A percentile compares a stretch with the other conserved stretches of the same genome.
Evolutionary conservation across 2,797 vertebrate species (phyloP).

Genomic region (Myotis planiceps): DNA sequence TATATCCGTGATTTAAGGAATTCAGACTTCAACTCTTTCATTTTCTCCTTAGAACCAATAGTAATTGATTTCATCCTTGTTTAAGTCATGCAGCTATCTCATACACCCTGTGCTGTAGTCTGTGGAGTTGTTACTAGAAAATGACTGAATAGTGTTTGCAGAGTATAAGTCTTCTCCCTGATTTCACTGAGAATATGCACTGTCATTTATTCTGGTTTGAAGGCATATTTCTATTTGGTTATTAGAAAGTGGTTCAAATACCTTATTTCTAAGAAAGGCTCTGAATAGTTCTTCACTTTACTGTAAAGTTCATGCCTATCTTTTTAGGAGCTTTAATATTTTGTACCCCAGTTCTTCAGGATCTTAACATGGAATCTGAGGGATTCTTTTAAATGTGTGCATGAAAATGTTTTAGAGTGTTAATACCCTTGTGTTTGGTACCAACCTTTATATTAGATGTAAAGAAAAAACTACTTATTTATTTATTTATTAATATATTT

Average conservation of each 20-base stretch:
- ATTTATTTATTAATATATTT: too few species aligned
- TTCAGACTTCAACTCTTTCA: conserved; percentile 61
- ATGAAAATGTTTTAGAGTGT: not conserved
- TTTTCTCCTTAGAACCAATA: conserved; percentile 75
- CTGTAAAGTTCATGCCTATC: not conserved
- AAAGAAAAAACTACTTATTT: not conserved
- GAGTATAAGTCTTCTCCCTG: not conserved
- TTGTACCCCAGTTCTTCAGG: not conserved
- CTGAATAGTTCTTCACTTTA: not conserved
- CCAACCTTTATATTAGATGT: not conserved
- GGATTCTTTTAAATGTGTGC: not conserved
- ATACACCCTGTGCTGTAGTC: conserved; percentile 58
- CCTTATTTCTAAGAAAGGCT: not conserved
- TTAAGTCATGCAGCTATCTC: conserved; percentile 53
- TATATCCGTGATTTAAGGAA: not conserved
- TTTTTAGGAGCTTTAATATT: not conserved
- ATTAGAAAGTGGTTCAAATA: not conserved
- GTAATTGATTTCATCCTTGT: conserved; percentile 57
- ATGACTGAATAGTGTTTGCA: not conserved
- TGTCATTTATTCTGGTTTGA: not conserved
- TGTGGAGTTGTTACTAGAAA: not conserved
- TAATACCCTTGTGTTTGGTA: not conserved
- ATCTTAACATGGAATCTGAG: not conserved
- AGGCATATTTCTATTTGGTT: not conserved
- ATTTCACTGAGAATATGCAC: not conserved